Percentiles rank a stretch among this genome's conserved stretches.
phyloP scores from a whole-genome alignment of 2,888 invertebrate genomes.

The Drosophila sordidula region DNA sequence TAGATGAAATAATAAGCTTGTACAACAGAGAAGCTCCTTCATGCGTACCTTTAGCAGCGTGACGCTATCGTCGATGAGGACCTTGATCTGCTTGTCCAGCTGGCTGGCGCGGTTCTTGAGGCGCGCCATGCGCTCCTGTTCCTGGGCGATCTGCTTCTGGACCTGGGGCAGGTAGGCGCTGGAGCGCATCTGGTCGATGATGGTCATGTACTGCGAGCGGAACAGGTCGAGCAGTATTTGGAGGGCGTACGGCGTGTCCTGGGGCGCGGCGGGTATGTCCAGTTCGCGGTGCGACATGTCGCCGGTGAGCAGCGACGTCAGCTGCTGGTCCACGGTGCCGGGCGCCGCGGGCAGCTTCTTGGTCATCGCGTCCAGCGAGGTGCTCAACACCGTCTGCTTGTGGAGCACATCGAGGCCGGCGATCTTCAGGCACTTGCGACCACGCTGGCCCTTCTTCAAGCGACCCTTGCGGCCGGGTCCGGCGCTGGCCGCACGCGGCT shows the following conservation, averaged over 20 bases:
- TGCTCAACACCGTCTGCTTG: slow-evolving; percentile 94
- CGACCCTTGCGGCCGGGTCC: slow-evolving; percentile 86
- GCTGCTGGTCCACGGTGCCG: slow-evolving; percentile 95
- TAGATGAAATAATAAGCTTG: no score
- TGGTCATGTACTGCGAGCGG: slow-evolving; percentile 93
- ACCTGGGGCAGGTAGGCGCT: slow-evolving; percentile 90
- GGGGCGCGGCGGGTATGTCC: slow-evolving; percentile 91
- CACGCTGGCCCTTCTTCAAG: slow-evolving; percentile 87
- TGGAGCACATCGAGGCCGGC: slow-evolving; percentile 95
- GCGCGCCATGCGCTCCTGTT: slow-evolving; percentile 93
- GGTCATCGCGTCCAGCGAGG: slow-evolving; percentile 90
- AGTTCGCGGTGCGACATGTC: slow-evolving; percentile 92
- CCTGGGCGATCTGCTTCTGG: slow-evolving; percentile 91
- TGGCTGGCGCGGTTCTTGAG: slow-evolving; percentile 94
- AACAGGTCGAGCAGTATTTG: slow-evolving; percentile 95
- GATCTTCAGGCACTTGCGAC: slow-evolving; percentile 90
- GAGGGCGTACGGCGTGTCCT: slow-evolving; percentile 92
- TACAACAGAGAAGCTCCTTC: slow-evolving; percentile 84
- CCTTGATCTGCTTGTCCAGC: slow-evolving; percentile 96
- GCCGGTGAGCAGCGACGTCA: slow-evolving; percentile 91
- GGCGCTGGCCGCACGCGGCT: slow-evolving; percentile 57
- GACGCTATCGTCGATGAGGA: slow-evolving; percentile 96
- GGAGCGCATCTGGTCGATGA: slow-evolving; percentile 93
- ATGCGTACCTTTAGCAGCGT: slow-evolving; percentile 94
- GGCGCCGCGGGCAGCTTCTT: slow-evolving; percentile 94